Evolutionary conservation across 2,797 vertebrate genomes (phyloP).

Genomic region (Fringilla coelebs): DNA sequence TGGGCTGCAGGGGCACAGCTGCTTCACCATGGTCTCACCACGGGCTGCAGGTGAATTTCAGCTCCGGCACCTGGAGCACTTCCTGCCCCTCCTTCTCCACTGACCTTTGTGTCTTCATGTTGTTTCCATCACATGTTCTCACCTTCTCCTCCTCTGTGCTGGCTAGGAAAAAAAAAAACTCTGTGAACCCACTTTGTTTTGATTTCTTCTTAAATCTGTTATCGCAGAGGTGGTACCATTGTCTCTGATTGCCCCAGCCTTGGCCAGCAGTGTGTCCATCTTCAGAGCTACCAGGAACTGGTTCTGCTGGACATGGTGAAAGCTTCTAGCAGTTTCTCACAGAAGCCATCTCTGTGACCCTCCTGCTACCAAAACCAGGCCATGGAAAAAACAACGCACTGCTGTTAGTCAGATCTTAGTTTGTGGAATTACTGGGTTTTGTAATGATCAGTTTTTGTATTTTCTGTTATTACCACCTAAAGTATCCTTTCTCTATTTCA

Average conservation of each 20-base stretch:
- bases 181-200: background rate
- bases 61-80: rapidly evolving
- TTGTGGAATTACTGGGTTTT: background rate
- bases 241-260: background rate
- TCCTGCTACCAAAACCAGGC: background rate
- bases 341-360: too few relatives aligned
- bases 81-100: background rate
- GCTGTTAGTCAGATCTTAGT: background rate
- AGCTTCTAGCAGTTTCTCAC: background rate
- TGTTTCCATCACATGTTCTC: background rate
- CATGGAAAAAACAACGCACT: background rate
- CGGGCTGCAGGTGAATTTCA: rapidly evolving
- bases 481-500: background rate
- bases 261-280: background rate
- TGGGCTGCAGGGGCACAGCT: background rate
- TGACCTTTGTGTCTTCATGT: too few relatives aligned
- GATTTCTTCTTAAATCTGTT: background rate
- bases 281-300: background rate
- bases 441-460: background rate
- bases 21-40: too few relatives aligned
- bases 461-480: background rate
- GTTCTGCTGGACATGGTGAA: background rate
- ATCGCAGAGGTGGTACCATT: background rate
- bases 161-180: too few relatives aligned
- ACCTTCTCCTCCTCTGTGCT: background rate